A percentile compares a stretch with the other conserved stretches of the same genome.
phyloP scores from a whole-genome alignment of 1,140 invertebrate species.

The Stegodyphus mimosarum region DNA sequence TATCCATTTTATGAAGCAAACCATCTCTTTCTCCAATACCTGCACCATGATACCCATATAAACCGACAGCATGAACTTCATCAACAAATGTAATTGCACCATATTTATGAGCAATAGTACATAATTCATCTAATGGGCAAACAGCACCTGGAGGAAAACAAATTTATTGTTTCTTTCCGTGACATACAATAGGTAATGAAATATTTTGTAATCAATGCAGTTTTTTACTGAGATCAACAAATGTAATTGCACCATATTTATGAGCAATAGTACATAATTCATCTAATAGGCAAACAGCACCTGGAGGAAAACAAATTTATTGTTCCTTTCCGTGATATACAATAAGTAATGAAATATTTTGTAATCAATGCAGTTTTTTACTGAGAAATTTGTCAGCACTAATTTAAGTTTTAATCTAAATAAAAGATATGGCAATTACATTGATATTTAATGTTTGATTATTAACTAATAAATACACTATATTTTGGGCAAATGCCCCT shows the following conservation, averaged over 20 bases:
- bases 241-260: conserved; percentile 92
- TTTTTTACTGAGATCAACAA: conserved; percentile 90
- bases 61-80: conserved; percentile 98
- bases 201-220: too few relatives aligned
- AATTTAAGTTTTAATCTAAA: too few relatives aligned
- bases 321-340: too few relatives aligned
- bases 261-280: conserved; percentile 90
- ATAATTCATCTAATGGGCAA: conserved; percentile 88
- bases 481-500: too few relatives aligned
- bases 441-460: too few relatives aligned
- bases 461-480: too few relatives aligned
- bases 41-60: conserved; percentile 93
- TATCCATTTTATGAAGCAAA: conserved; percentile 90
- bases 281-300: conserved; percentile 90
- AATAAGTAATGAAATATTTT: background rate
- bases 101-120: conserved; percentile 89
- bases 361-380: background rate
- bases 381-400: too few relatives aligned
- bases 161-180: too few relatives aligned
- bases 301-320: conserved; percentile 62
- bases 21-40: conserved; percentile 92
- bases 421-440: too few relatives aligned
- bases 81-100: conserved; percentile 96
- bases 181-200: too few relatives aligned
- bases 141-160: conserved; percentile 76